Percentiles rank a stretch among this genome's conserved stretches.
phyloP scores from a whole-genome alignment of 2,888 invertebrate genomes.

The Hymenopus coronatus region DNA sequence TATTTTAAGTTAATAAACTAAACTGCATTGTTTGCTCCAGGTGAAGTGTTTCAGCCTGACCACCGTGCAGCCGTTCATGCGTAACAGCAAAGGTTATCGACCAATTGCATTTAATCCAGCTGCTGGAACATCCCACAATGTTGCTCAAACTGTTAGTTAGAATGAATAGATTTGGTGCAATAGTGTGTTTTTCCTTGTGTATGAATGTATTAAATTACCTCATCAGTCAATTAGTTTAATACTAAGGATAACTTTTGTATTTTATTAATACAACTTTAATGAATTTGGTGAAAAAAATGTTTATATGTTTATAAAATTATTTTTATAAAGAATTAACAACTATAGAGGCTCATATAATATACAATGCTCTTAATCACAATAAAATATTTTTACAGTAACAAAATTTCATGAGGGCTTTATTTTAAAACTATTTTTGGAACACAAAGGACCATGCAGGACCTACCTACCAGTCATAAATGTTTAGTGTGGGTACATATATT shows the following conservation, averaged over 20 bases:
- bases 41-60: slow-evolving; percentile 17
- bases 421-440: neutral
- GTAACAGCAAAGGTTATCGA: slow-evolving; percentile 46
- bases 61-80: slow-evolving; percentile 44
- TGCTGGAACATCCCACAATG: slow-evolving; percentile 17
- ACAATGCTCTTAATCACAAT: neutral
- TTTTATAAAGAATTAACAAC: neutral
- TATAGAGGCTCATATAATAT: neutral
- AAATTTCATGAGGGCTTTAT: neutral
- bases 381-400: neutral
- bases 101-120: slow-evolving; percentile 49
- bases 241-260: neutral
- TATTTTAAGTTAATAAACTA: too few relatives aligned
- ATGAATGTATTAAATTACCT: neutral
- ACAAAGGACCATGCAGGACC: neutral
- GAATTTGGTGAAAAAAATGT: neutral
- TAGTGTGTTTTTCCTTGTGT: neutral
- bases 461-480: neutral
- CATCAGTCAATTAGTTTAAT: neutral
- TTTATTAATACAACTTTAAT: neutral
- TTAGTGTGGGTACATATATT: neutral
- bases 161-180: neutral
- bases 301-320: neutral
- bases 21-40: neutral
- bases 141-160: slow-evolving; percentile 34